These are phyloP conservation scores for Rhopilema esculentum DNA, from an alignment of 30 jellyfish, hydroid and myxozoan species.

Conservation along the genomic window DNA sequence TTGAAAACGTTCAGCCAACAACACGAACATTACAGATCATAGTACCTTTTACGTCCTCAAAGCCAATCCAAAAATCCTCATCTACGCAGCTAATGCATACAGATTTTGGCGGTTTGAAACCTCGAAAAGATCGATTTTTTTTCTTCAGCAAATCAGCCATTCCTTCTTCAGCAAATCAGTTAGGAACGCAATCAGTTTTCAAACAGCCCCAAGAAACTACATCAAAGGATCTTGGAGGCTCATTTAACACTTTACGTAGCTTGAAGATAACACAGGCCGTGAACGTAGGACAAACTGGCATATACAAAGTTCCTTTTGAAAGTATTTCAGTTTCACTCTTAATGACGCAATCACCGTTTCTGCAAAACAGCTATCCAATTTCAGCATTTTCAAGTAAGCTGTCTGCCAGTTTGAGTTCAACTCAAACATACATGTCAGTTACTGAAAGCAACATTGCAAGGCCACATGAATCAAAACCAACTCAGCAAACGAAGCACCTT, in stretches of 20 bases:
- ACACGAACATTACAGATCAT: not conserved
- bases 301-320: no score
- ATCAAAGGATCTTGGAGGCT: no score
- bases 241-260: no score
- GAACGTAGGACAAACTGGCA: no score
- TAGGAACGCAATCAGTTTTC: no score
- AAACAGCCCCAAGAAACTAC: no score
- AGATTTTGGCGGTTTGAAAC: no score
- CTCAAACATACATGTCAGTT: not conserved
- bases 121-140: no score
- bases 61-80: not conserved
- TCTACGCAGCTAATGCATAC: not conserved
- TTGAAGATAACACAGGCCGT: no score
- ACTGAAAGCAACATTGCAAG: not conserved
- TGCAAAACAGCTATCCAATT: not conserved
- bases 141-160: no score
- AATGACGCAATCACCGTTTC: not conserved
- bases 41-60: not conserved
- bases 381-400: not conserved
- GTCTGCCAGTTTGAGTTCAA: not conserved
- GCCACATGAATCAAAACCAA: not conserved
- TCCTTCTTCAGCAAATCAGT: no score
- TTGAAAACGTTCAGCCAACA: not conserved
- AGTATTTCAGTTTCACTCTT: no score
- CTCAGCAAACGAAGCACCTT: not conserved